Conservation (phyloP, 2,888 invertebrate species). For the Lordiphosa fenestrarum region DNA sequence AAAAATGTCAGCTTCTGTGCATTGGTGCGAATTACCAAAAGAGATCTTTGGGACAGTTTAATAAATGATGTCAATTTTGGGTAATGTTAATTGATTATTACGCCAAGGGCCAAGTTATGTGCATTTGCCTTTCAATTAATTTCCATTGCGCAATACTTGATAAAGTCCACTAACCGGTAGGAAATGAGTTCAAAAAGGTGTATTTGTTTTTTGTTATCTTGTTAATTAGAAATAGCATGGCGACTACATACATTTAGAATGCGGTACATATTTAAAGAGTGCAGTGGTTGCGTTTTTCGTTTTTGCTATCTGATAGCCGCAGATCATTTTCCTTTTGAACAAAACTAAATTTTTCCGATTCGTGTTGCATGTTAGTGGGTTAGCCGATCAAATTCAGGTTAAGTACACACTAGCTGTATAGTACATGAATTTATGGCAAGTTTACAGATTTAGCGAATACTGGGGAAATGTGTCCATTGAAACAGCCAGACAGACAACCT, state of each 20-base stretch:
- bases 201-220: slow-evolving; percentile 20
- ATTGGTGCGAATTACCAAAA: slow-evolving; percentile 9
- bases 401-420: too few species aligned
- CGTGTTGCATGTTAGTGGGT: too few species aligned
- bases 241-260: slow-evolving; percentile 5
- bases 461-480: too few species aligned
- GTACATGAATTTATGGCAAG: too few species aligned
- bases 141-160: slow-evolving; percentile 12
- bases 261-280: neutral
- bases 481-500: too few species aligned
- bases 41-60: slow-evolving; percentile 8
- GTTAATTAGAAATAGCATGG: slow-evolving; percentile 27
- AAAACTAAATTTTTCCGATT: too few species aligned
- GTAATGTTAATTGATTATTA: slow-evolving; percentile 17
- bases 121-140: slow-evolving; percentile 4
- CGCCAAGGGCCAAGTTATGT: slow-evolving; percentile 2
- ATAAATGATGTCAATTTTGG: slow-evolving; percentile 26
- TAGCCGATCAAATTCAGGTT: too few species aligned
- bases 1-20: slow-evolving; percentile 29
- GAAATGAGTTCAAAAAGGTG: slow-evolving; percentile 16
- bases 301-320: slow-evolving; percentile 15
- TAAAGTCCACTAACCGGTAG: neutral
- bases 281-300: too few species aligned
- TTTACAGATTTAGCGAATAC: too few species aligned
- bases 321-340: neutral